Evolutionary conservation across 2,797 vertebrate genomes (phyloP), one percentile per base, ranked within the genome.

Genomic region (Manis javanica): DNA sequence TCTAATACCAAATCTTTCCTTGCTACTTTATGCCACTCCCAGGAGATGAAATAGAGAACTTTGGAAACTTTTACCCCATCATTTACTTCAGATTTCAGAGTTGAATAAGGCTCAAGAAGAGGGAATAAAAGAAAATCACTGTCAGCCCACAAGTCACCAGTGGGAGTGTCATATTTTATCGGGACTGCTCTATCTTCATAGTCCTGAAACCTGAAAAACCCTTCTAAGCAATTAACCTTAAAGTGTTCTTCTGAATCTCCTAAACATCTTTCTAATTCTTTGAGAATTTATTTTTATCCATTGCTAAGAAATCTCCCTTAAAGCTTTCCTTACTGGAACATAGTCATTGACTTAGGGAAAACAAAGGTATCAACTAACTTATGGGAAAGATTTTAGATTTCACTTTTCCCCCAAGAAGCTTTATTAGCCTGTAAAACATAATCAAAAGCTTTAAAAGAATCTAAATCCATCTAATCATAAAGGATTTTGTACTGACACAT

Each of bases 361-460:
- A 96, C 92, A 97, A 96, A 97, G 85, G 51, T 57, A 91, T 92
- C 91, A 87, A 57, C 84, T 86, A 95, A 97, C 84, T 95, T 93
- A 91, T 83, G 15, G 63, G 59, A 93, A 92, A 94, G 59, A 93
- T 90, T 95, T 95, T 69, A 96, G 53, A 86, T 53, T 83, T 95
- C 92, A 46, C 55, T 92, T 96, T 75, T 61, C 69, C 87, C 84
- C 61, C 24, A 81, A 94, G 79, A 95, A 96, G 75, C 0, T 95
- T 81, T 90, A 92, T 96, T 86, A 75, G 63, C 78, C 84, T 51
- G 34, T 85, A 92, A 96, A 96, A 75, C 46, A 42, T 77, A 59
- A 84, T 86, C n/a, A 85, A 96, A 94, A 42, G 31, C 42, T 49
- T 84, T 66, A 86, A 78, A 90, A 95, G 59, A 96, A 69, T 39